phyloP scores from a whole-genome alignment of 1,140 invertebrate species.

The Drosophila sturtevanti region DNA sequence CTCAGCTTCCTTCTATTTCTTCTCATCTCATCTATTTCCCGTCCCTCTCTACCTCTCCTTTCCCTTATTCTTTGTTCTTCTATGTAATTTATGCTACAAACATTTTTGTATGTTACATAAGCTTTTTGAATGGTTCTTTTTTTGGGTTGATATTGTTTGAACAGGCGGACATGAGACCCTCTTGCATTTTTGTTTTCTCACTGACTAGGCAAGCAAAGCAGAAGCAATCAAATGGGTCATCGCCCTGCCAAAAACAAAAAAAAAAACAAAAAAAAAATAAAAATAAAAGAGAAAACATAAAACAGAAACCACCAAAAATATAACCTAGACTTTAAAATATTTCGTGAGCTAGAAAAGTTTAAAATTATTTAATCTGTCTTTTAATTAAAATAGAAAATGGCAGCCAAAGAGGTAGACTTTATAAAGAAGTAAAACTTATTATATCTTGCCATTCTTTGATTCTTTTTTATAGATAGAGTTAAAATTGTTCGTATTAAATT shows the following conservation, averaged over 20 bases:
- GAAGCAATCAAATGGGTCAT: slow-evolving; percentile 52
- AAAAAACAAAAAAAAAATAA: not conserved
- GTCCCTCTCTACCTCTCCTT: too few relatives aligned
- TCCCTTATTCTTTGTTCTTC: slow-evolving; percentile 1
- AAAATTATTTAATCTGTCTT: not conserved
- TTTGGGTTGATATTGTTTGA: not conserved
- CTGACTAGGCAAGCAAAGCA: slow-evolving; percentile 41
- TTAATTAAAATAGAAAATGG: not conserved
- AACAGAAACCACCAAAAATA: too few relatives aligned
- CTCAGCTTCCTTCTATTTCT: slow-evolving; percentile 33
- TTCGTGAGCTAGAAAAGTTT: not conserved
- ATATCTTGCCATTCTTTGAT: too few relatives aligned
- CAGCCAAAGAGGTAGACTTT: too few relatives aligned
- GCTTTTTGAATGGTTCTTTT: slow-evolving; percentile 21
- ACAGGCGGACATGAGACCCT: not conserved
- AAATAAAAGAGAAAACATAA: not conserved
- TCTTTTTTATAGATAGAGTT: too few relatives aligned
- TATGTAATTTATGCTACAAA: slow-evolving; percentile 76
- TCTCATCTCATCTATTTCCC: not conserved
- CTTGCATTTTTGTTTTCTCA: slow-evolving; percentile 19
- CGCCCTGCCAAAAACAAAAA: slow-evolving; percentile 11
- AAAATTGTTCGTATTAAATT: too few relatives aligned
- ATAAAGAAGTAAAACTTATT: too few relatives aligned
- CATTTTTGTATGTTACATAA: slow-evolving; percentile 64
- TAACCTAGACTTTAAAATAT: not conserved